Evolutionary conservation across 2,113 vertebrate species (phyloP).

Genomic region (Syrmaticus mikado): DNA sequence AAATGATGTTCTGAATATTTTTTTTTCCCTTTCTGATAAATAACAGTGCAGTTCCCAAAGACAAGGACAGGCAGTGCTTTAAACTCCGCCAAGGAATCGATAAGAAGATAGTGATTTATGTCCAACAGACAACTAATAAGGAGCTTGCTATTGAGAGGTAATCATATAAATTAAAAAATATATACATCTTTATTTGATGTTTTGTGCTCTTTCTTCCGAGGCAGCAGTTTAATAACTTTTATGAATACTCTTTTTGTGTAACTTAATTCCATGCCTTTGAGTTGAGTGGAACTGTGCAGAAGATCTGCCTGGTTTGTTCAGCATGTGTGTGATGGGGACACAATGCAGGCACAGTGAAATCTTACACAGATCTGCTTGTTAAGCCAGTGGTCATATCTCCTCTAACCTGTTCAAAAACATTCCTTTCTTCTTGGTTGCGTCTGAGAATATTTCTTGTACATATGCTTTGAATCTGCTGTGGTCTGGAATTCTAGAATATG

Average conservation of each 20-base stretch:
- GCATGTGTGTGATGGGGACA: neutral
- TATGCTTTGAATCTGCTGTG: neutral
- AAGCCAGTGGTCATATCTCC: neutral
- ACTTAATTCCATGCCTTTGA: neutral
- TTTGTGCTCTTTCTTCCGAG: neutral
- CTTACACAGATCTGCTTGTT: neutral
- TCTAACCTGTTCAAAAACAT: neutral
- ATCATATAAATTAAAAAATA: neutral
- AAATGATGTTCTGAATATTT: neutral
- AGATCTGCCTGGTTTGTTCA: neutral
- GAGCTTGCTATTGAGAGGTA: conserved; percentile 98
- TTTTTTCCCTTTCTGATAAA: neutral
- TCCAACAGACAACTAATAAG: conserved; percentile 97
- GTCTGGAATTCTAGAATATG: neutral
- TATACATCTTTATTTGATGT: neutral
- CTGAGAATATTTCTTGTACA: neutral
- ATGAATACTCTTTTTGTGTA: neutral
- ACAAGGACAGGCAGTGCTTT: conserved; percentile 98
- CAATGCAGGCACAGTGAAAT: neutral
- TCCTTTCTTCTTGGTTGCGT: neutral
- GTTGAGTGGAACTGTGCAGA: neutral
- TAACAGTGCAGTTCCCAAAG: conserved; percentile 94
- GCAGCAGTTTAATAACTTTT: neutral
- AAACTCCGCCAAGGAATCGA: conserved; percentile 96
- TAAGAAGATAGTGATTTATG: conserved; percentile 98